Evolutionary conservation across 1,140 invertebrate species (phyloP).

Genomic region (Ridgeia piscesae): DNA sequence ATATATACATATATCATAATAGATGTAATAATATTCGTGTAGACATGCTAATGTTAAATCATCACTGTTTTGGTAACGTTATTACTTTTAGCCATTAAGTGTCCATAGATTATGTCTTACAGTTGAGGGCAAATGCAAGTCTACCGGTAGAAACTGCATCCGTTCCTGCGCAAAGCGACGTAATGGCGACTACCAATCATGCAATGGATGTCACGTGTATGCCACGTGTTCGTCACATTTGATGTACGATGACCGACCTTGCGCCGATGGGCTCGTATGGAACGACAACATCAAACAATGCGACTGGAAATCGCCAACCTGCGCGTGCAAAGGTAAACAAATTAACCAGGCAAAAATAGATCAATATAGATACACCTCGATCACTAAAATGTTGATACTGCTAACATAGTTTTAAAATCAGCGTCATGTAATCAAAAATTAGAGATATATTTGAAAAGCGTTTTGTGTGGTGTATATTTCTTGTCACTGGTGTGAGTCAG

Average conservation of each 20-base stretch:
- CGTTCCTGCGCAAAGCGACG: slow-evolving; percentile 72
- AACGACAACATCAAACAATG: background rate
- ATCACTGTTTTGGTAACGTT: too few relatives aligned
- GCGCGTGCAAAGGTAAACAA: background rate
- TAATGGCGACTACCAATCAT: slow-evolving; percentile 34
- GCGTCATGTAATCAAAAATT: too few relatives aligned
- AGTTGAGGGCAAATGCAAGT: background rate
- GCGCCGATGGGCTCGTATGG: background rate
- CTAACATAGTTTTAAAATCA: too few relatives aligned
- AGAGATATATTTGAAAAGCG: too few relatives aligned
- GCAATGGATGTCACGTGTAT: slow-evolving; percentile 30
- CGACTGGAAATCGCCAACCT: background rate
- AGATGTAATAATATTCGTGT: too few relatives aligned
- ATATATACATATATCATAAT: too few relatives aligned
- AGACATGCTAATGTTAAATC: background rate
- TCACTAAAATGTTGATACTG: too few relatives aligned
- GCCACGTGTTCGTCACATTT: slow-evolving; percentile 31
- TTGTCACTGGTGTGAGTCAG: too few relatives aligned
- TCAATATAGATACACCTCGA: too few relatives aligned
- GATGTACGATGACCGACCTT: slow-evolving; percentile 27
- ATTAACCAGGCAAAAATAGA: too few relatives aligned
- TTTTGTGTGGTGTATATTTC: too few relatives aligned
- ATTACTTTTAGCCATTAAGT: too few relatives aligned
- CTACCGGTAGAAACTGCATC: slow-evolving; percentile 65
- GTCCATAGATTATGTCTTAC: background rate